Conservation (phyloP, 2,888 invertebrate genomes). For the Gymnosoma rotundatum region DNA sequence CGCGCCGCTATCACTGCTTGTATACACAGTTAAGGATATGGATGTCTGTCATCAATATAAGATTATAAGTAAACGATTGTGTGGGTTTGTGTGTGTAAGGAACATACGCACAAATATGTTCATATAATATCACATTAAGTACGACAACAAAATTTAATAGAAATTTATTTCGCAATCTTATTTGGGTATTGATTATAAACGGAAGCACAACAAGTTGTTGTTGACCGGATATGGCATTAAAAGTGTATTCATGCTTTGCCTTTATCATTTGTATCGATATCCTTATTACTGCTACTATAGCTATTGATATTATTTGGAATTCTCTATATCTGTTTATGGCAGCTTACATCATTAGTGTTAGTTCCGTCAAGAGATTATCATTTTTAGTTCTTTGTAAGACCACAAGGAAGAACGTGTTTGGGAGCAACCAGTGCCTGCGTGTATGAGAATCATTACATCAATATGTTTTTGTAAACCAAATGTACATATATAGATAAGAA, state of each 20-base stretch:
- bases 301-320: slow-evolving; percentile 52
- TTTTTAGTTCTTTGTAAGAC: slow-evolving; percentile 45
- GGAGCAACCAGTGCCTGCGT: background rate
- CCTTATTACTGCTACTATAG: slow-evolving; percentile 15
- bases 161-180: slow-evolving; percentile 55
- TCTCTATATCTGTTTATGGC: slow-evolving; percentile 65
- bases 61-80: background rate
- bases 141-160: slow-evolving; percentile 47
- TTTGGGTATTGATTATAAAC: slow-evolving; percentile 52
- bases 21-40: slow-evolving; percentile 3
- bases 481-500: background rate
- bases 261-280: slow-evolving; percentile 22
- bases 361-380: slow-evolving; percentile 70
- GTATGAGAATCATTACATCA: background rate
- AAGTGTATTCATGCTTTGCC: slow-evolving; percentile 29
- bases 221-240: slow-evolving; percentile 66
- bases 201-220: slow-evolving; percentile 70
- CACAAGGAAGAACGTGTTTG: background rate
- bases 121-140: background rate
- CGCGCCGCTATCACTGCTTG: slow-evolving; percentile 17
- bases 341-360: slow-evolving; percentile 69
- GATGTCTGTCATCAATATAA: slow-evolving; percentile 41
- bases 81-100: background rate
- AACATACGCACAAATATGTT: background rate
- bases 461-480: background rate